Percentiles rank a stretch among this genome's conserved stretches.
Evolutionary conservation across 2,797 vertebrate genomes (phyloP).

Genomic region (Capromys pilorides): DNA sequence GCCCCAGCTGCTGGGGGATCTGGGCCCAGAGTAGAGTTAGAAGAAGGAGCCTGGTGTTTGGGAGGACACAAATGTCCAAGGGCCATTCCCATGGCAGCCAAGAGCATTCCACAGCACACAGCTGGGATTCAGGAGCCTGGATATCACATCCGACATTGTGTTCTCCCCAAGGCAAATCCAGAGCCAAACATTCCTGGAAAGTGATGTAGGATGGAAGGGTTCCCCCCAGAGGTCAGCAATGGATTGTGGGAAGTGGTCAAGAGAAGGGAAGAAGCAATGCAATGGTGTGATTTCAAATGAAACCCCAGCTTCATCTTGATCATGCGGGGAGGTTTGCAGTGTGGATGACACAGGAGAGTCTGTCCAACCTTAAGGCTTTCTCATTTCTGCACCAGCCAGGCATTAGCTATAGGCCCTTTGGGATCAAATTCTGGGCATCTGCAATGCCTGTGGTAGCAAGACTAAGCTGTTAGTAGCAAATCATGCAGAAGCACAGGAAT

Average conservation of each 20-base stretch:
- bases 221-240: constrained; percentile 13
- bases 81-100: neutral
- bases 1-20: neutral
- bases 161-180: constrained; percentile 43
- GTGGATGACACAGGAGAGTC: neutral
- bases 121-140: constrained; percentile 39
- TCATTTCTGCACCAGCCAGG: neutral
- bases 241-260: constrained; percentile 36
- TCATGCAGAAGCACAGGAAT: neutral
- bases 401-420: neutral
- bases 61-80: neutral
- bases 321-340: neutral
- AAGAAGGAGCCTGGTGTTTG: neutral
- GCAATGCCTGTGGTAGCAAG: neutral
- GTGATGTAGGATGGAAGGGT: constrained; percentile 25
- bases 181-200: constrained; percentile 52
- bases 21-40: neutral
- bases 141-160: neutral
- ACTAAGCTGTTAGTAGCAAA: neutral
- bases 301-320: neutral
- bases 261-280: neutral
- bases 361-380: neutral
- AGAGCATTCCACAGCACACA: constrained; percentile 30
- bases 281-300: neutral
- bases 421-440: neutral